Evolutionary conservation across 2,888 invertebrate genomes (phyloP), one percentile per base, ranked within the genome.

Genomic region (Pollenia labialis): DNA sequence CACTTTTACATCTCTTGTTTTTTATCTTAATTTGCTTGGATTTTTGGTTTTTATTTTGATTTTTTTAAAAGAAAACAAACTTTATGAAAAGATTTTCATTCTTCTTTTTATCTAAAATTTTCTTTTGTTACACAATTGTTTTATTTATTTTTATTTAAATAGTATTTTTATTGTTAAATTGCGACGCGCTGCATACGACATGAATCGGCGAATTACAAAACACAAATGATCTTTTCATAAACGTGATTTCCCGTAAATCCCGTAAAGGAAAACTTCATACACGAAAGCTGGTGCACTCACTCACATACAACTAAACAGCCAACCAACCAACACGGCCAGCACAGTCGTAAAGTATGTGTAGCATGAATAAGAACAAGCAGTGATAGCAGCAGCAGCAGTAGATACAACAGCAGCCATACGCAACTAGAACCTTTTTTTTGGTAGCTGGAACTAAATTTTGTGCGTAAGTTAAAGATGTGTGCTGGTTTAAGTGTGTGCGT

Each of bases 191-290:
- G 85, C n/a, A 74, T 80, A 88, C 88, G 85, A 88, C 88, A 88
- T 83, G 82, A 85, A 88, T 84, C 88, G 86, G 71, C 85, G 86
- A 88, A 87, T 87, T 87, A 87, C 87, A 85, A 88, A 88, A 88
- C 88, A 66, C 82, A 88, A 89, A 89, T 88, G 88, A 89, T 84
- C 88, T 88, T 88, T 87, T 80, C 85, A 85, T 79, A 87, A 87
- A 83, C 81, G 86, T 87, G 85, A 85, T 88, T 88, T 88, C 86
- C 87, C 88, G 89, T 85, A 88, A 89, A 88, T 84, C 85, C 85
- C 84, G 81, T 82, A 82, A 85, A 85, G 82, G 75, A 85, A 81
- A 85, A 85, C 85, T 85, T 79, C 82, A 81, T 79, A 85, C 64
- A 58, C 72, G 52, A 85, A 85, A 76, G 87, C 79, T 76, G 76